Evolutionary conservation across 2,888 invertebrate species (phyloP), one percentile per base, ranked within the genome.

Genomic region (Perizoma flavofasciatum): DNA sequence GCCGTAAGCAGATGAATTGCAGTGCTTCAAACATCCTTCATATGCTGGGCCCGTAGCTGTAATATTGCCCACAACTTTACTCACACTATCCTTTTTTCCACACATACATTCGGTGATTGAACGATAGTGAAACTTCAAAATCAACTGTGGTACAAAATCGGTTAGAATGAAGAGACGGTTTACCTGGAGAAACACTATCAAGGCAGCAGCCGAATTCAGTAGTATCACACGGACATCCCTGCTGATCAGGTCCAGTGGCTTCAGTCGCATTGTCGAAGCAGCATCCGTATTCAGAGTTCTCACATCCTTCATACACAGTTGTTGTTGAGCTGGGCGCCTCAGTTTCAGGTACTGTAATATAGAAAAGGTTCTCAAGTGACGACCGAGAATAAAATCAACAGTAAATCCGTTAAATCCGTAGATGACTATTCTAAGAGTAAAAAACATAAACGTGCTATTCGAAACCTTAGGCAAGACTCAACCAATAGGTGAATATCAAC

Each of bases 161-260:
- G 37, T 37, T 6, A 40, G 5, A 59, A 37, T 37, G 5, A 37
- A 6, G 1, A 37, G 1, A 8, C 11, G 7, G 22, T 45, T 69
- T 81, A 94, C 95, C 96, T 78, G 95, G 86, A 35, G 94, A 89
- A 51, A 92, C 86, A 44, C 94, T 93, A 83, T 96, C 96, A 61
- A 95, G 94, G 74, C 97, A 97, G 81, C 97, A 97, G 55, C 96
- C 96, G 73, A 92, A 95, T 72, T 93, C 91, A 40, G 94, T 93
- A 53, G 88, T 82, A 6, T 90, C 89, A 70, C 95, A 95, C 6
- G 94, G 92, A 65, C 95, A 95, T 39, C 96, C 96, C 62, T 94
- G 92, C 58, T 93, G 93, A 67, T 94, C 90, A 2, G 94, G 93
- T 6, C 96, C 96, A 46, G 88, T 82, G 4, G 96, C 95, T 46